Conservation (phyloP, 2,888 invertebrate species). For the Atrina japonica region DNA sequence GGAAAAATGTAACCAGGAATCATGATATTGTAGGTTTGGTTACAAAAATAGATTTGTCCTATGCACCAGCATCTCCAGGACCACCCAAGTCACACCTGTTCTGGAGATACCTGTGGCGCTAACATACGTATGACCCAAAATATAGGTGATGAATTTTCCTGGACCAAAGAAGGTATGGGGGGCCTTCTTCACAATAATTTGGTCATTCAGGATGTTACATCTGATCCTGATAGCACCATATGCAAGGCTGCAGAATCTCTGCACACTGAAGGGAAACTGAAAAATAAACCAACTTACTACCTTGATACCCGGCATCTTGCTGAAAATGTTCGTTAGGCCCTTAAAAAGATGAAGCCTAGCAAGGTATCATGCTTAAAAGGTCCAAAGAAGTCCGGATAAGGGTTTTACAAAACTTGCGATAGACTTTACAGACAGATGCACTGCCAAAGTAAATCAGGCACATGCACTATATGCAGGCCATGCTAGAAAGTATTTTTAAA, state of each 20-base stretch:
- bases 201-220: too few species aligned
- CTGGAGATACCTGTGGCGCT: too few species aligned
- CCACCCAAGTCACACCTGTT: too few species aligned
- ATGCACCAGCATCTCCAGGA: too few species aligned
- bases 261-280: neutral
- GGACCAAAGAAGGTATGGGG: too few species aligned
- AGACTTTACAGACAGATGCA: constrained; percentile 10
- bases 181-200: too few species aligned
- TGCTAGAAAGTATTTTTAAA: neutral
- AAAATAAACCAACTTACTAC: neutral
- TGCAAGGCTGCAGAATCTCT: too few species aligned
- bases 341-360: neutral
- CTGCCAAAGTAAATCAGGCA: neutral
- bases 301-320: constrained; percentile 5
- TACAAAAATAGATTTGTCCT: too few species aligned
- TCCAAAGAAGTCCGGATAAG: neutral
- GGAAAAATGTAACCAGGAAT: neutral
- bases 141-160: too few species aligned
- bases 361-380: neutral
- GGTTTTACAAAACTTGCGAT: neutral
- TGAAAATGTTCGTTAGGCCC: neutral
- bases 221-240: too few species aligned
- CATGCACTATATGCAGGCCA: neutral
- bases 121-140: too few species aligned
- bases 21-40: too few species aligned